phyloP scores from a whole-genome alignment of 2,113 vertebrate genomes.

The Callopanchax toddi region DNA sequence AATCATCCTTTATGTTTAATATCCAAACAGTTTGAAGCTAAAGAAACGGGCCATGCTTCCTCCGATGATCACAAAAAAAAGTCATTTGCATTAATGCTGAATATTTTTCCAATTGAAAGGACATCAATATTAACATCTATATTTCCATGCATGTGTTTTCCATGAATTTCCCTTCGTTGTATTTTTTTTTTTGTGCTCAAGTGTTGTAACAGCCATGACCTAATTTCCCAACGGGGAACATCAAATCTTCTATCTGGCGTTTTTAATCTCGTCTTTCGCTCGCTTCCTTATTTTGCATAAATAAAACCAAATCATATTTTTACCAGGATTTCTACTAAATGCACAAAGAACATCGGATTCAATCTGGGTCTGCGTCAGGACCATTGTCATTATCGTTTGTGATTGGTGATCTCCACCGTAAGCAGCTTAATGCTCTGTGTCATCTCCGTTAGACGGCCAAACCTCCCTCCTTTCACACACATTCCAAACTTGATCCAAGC shows the following conservation, averaged over 20 bases:
- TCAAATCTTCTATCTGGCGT: conserved; percentile 5
- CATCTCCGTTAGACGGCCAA: conserved; percentile 45
- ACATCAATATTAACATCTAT: no score
- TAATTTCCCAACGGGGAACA: conserved; percentile 8
- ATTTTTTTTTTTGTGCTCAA: rapidly evolving
- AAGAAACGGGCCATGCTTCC: no score
- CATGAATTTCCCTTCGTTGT: not conserved
- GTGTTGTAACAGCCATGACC: conserved; percentile 8
- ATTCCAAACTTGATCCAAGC: conserved; percentile 2
- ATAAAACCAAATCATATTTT: conserved; percentile 21
- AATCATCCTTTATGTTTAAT: no score
- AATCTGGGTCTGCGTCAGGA: conserved; percentile 34
- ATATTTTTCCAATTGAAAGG: no score
- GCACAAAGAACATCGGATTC: conserved; percentile 26
- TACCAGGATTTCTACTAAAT: conserved; percentile 18
- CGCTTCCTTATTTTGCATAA: conserved; percentile 17
- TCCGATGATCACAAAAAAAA: no score
- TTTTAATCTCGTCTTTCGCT: conserved; percentile 13
- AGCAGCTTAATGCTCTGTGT: conserved; percentile 65
- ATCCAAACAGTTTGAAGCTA: no score
- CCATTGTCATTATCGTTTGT: conserved; percentile 41
- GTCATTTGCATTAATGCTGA: no score
- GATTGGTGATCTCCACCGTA: conserved; percentile 45
- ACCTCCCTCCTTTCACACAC: conserved; percentile 1
- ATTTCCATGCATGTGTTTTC: not conserved